Evolutionary conservation across 2,888 invertebrate genomes (phyloP).

Genomic region (Petrolisthes manimaculis): DNA sequence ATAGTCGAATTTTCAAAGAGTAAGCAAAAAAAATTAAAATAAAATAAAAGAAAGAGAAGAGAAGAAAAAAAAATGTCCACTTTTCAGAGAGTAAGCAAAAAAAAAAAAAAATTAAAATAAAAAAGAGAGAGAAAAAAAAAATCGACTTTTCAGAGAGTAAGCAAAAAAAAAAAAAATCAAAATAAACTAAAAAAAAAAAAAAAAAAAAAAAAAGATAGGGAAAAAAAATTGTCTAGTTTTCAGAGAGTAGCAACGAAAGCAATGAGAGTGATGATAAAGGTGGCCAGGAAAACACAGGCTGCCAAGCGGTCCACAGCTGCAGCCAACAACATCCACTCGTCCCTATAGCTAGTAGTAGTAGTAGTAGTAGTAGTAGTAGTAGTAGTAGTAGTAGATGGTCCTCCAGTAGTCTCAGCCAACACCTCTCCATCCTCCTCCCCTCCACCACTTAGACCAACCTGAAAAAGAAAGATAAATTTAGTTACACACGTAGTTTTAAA

Average conservation of each 20-base stretch:
- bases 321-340: conserved; percentile 59
- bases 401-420: background rate
- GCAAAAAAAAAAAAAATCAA: too few species aligned
- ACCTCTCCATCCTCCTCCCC: conserved; percentile 25
- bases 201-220: too few species aligned
- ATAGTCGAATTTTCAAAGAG: too few species aligned
- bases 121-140: too few species aligned
- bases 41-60: too few species aligned
- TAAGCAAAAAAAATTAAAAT: too few species aligned
- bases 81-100: background rate
- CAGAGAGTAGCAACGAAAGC: conserved; percentile 27
- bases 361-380: too few species aligned
- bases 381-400: background rate
- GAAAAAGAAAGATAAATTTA: background rate
- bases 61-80: too few species aligned
- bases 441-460: conserved; percentile 37
- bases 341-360: conserved; percentile 35
- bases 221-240: background rate
- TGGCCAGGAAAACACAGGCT: conserved; percentile 27
- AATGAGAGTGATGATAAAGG: conserved; percentile 46
- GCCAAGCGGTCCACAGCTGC: conserved; percentile 56
- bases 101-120: too few species aligned
- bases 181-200: too few species aligned
- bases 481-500: too few species aligned
- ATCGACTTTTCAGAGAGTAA: background rate